Conservation (phyloP, 2,113 vertebrate genomes). For the Motacilla alba region DNA sequence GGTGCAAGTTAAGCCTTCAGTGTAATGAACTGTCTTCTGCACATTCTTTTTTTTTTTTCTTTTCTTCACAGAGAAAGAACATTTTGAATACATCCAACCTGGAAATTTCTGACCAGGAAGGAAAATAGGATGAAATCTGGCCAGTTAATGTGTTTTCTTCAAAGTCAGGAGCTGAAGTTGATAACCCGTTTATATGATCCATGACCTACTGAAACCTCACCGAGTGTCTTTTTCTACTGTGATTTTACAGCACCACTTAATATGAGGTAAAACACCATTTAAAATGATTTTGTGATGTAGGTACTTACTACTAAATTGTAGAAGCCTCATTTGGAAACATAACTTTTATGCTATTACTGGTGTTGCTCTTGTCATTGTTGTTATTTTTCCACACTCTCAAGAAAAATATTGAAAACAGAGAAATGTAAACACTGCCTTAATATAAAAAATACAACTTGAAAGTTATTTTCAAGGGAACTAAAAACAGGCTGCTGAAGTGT, state of each 20-base stretch:
- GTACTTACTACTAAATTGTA: not conserved
- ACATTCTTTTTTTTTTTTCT: not conserved
- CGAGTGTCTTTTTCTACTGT: not conserved
- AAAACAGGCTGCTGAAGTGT: not conserved
- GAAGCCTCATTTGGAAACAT: not conserved
- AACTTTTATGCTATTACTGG: not conserved
- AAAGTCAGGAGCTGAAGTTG: not conserved
- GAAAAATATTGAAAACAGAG: slow-evolving; percentile 12
- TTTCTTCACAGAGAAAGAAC: not conserved
- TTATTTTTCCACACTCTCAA: not conserved
- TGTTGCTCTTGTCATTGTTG: not conserved
- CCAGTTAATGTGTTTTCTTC: not conserved
- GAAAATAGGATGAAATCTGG: not conserved
- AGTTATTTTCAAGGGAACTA: not conserved
- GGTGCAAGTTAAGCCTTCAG: not conserved
- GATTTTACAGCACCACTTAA: not conserved
- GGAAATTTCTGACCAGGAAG: not conserved
- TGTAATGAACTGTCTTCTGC: not conserved
- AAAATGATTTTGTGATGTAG: not conserved
- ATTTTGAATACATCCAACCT: not conserved
- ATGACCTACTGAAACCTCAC: not conserved
- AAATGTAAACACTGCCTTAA: not conserved
- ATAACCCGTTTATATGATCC: not conserved
- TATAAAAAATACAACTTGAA: not conserved
- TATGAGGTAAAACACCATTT: not conserved